phyloP scores from a whole-genome alignment of 2,888 invertebrate species.

The Clunio marinus region DNA sequence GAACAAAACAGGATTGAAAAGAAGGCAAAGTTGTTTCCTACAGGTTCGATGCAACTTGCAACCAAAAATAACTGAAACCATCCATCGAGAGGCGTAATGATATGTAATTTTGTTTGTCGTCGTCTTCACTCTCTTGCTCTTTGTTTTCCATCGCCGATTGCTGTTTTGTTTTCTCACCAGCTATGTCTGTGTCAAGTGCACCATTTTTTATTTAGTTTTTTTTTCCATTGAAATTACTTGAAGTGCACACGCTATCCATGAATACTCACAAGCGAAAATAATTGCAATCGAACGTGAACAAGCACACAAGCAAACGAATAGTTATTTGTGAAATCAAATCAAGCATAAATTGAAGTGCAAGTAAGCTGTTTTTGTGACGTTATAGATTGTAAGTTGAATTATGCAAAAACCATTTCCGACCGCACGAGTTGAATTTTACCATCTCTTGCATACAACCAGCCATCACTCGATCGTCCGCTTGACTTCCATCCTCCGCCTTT shows the following conservation, averaged over 20 bases:
- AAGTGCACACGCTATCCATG: conserved; percentile 9
- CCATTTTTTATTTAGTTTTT: too few relatives aligned
- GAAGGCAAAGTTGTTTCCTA: background rate
- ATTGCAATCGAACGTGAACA: too few relatives aligned
- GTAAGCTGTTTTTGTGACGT: conserved; percentile 13
- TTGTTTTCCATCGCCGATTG: background rate
- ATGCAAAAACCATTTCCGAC: background rate
- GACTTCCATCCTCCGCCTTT: conserved; percentile 34
- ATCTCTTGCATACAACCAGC: background rate
- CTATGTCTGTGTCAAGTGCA: conserved; percentile 34
- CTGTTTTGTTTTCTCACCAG: background rate
- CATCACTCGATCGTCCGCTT: background rate
- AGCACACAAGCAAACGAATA: too few relatives aligned
- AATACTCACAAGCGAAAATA: too few relatives aligned
- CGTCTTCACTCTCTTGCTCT: background rate
- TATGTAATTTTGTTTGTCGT: conserved; percentile 26
- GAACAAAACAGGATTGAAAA: background rate
- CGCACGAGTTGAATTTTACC: background rate
- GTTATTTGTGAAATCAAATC: background rate
- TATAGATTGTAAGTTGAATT: background rate
- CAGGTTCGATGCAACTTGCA: background rate
- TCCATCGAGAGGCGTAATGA: conserved; percentile 15
- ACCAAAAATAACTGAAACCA: conserved; percentile 35
- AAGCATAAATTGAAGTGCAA: conserved; percentile 1
- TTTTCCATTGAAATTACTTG: conserved; percentile 29